Evolutionary conservation across 2,113 vertebrate species (phyloP).

Genomic region (Saimiri boliviensis): DNA sequence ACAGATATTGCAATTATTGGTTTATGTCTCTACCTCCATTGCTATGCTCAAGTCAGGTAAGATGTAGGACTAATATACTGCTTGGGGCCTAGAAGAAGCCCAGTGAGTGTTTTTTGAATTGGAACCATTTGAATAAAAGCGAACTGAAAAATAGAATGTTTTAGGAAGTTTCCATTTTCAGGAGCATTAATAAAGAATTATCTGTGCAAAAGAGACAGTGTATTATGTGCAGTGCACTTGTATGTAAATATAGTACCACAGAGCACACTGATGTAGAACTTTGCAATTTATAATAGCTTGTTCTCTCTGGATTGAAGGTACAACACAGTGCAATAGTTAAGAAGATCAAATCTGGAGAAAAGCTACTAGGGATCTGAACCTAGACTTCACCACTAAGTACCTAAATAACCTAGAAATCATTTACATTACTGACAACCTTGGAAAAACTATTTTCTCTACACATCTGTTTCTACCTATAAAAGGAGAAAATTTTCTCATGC

Average conservation of each 20-base stretch:
- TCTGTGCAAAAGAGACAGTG: background rate
- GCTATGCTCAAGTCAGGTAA: background rate
- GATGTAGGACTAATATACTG: background rate
- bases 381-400: background rate
- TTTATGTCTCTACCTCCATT: background rate
- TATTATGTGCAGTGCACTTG: background rate
- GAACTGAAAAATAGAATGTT: background rate
- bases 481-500: background rate
- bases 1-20: background rate
- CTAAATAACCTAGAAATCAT: background rate
- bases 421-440: background rate
- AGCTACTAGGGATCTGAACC: background rate
- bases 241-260: background rate
- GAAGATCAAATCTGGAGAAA: background rate
- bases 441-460: background rate
- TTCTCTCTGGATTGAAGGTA: background rate
- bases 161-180: background rate
- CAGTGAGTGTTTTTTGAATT: background rate
- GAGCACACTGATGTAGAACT: background rate
- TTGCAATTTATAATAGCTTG: background rate
- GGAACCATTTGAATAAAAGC: background rate
- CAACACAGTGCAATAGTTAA: background rate
- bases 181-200: background rate
- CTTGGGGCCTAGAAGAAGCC: background rate
- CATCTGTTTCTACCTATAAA: background rate